A percentile compares a stretch with the other conserved stretches of the same genome.
Evolutionary conservation across 2,113 vertebrate species (phyloP).

Genomic region (Emydocephalus ijimae): DNA sequence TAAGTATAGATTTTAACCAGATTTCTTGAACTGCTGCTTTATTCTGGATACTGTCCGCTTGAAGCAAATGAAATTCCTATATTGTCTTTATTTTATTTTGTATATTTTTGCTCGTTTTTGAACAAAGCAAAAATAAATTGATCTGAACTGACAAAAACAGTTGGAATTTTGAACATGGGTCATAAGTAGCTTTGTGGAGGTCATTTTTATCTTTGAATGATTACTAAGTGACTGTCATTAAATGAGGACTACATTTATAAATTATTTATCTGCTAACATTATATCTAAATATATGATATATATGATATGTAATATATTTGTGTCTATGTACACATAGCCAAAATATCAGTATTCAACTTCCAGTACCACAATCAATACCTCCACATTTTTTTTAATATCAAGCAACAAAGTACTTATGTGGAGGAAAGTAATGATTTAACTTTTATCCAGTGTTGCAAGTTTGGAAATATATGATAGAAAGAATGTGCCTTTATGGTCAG

Average conservation of each 20-base stretch:
- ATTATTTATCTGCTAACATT: constrained; percentile 68
- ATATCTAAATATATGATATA: constrained; percentile 30
- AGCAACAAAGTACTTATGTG: background rate
- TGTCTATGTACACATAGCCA: constrained; percentile 61
- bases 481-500: background rate
- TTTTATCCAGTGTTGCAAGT: background rate
- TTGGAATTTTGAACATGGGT: constrained; percentile 33
- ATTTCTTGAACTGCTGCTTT: constrained; percentile 38
- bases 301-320: no score
- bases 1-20: constrained; percentile 52
- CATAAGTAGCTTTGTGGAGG: background rate
- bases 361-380: background rate
- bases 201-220: background rate
- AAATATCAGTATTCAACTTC: constrained; percentile 54
- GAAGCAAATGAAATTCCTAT: constrained; percentile 48
- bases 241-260: constrained; percentile 60
- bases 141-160: constrained; percentile 55
- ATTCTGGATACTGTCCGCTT: constrained; percentile 39
- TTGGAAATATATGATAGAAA: background rate
- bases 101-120: constrained; percentile 45
- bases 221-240: background rate
- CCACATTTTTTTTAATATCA: background rate
- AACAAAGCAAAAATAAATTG: constrained; percentile 54
- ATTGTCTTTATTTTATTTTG: constrained; percentile 58
- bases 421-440: constrained; percentile 1